Percentiles rank a stretch among this genome's conserved stretches.
Conservation (phyloP, 2,888 invertebrate species). For the Lithosia quadra region DNA sequence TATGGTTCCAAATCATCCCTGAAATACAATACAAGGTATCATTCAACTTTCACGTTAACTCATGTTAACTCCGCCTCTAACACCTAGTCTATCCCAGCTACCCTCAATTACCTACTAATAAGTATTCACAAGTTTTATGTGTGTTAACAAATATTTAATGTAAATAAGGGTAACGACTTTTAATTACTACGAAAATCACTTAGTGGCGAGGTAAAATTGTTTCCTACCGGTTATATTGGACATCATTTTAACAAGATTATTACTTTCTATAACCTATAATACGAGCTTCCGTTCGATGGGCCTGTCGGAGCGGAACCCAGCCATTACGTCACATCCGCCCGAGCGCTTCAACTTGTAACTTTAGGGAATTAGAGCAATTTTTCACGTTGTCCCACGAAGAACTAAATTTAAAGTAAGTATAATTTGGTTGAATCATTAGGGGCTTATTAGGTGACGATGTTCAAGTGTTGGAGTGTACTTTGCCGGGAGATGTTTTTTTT, state of each 20-base stretch:
- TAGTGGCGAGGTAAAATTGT: neutral
- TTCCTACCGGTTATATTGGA: slow-evolving; percentile 7
- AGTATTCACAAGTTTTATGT: too few species aligned
- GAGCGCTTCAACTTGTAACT: slow-evolving; percentile 52
- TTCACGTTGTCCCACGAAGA: slow-evolving; percentile 54
- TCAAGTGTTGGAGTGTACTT: neutral
- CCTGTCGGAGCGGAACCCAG: slow-evolving; percentile 67
- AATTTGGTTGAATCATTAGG: slow-evolving; percentile 47
- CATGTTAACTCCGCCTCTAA: too few species aligned
- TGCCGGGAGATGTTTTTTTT: neutral
- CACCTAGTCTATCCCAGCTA: too few species aligned
- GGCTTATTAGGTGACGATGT: slow-evolving; percentile 30
- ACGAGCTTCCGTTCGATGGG: slow-evolving; percentile 56
- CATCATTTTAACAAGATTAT: slow-evolving; percentile 17
- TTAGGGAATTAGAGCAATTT: slow-evolving; percentile 62
- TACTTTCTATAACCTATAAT: slow-evolving; percentile 23
- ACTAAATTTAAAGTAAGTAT: slow-evolving; percentile 47
- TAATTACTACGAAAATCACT: neutral
- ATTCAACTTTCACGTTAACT: too few species aligned
- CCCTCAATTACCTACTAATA: too few species aligned
- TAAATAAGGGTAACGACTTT: too few species aligned
- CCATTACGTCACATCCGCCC: slow-evolving; percentile 71
- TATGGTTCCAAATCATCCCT: too few species aligned
- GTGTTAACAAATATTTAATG: too few species aligned
- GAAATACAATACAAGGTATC: too few species aligned